Conservation (phyloP, 2,888 invertebrate species). For the Euspilapteryx auroguttella region DNA sequence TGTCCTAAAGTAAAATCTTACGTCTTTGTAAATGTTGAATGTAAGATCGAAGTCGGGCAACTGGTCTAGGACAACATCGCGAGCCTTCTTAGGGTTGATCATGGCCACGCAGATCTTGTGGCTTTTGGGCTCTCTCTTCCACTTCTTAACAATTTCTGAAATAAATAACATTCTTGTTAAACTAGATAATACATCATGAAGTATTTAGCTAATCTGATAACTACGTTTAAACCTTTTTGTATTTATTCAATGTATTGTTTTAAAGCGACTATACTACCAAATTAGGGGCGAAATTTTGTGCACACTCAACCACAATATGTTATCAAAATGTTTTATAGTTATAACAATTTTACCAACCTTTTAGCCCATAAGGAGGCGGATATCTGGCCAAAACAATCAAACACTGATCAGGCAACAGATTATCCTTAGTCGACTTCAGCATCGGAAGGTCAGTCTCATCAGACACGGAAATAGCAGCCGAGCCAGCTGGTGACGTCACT, state of each 20-base stretch:
- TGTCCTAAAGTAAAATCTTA: conserved; percentile 1
- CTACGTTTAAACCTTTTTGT: too few species aligned
- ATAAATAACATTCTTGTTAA: neutral
- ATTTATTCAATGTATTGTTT: too few species aligned
- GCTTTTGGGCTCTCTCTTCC: neutral
- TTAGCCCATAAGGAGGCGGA: neutral
- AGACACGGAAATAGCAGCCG: neutral
- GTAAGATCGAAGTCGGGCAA: neutral
- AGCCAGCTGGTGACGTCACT: neutral
- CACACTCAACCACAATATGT: too few species aligned
- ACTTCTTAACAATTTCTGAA: neutral
- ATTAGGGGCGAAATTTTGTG: too few species aligned
- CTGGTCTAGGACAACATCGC: neutral
- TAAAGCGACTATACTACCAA: too few species aligned
- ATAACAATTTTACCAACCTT: neutral
- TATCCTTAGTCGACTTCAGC: neutral
- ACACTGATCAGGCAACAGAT: neutral
- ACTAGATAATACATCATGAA: neutral
- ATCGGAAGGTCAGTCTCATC: neutral
- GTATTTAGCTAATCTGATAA: neutral
- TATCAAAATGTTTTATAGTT: too few species aligned
- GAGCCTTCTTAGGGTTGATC: neutral
- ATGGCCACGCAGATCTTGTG: neutral
- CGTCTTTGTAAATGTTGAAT: neutral
- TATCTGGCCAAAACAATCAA: neutral